A percentile compares a stretch with the other conserved stretches of the same genome.
phyloP scores from a whole-genome alignment of 2,888 invertebrate genomes.

The Epiblema foenella region DNA sequence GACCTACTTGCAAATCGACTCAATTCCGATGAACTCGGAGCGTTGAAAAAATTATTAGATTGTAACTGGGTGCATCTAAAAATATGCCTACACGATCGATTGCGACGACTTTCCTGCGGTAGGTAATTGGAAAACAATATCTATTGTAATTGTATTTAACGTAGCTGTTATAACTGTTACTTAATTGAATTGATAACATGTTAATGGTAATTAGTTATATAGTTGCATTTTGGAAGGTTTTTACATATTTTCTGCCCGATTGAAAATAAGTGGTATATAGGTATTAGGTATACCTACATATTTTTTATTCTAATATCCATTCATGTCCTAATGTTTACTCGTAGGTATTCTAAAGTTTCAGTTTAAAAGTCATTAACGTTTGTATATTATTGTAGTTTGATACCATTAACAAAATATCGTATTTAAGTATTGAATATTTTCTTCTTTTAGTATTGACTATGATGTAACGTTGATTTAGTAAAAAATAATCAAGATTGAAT shows the following conservation, averaged over 20 bases:
- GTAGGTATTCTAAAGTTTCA: no score
- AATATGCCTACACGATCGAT: constrained; percentile 78
- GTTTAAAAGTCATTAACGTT: not conserved
- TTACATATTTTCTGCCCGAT: not conserved
- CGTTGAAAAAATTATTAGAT: constrained; percentile 75
- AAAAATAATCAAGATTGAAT: not conserved
- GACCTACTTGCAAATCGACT: constrained; percentile 53
- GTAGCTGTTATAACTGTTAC: not conserved
- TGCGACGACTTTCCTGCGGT: constrained; percentile 57
- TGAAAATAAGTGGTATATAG: not conserved
- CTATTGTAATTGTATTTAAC: constrained; percentile 9
- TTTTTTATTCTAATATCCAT: no score
- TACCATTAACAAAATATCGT: not conserved
- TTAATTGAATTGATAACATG: not conserved
- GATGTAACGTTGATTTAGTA: no score
- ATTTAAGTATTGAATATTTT: no score
- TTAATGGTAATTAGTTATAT: not conserved
- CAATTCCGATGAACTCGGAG: constrained; percentile 58
- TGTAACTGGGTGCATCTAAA: constrained; percentile 73
- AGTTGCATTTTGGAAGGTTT: not conserved
- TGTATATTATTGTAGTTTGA: not conserved
- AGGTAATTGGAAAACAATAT: constrained; percentile 17
- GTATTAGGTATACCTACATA: no score
- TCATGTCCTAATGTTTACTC: no score
- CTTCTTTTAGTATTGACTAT: no score